These are phyloP conservation scores for Oryzias curvinotus DNA, from an alignment of 2,113 vertebrate genomes.

Conservation along the genomic window DNA sequence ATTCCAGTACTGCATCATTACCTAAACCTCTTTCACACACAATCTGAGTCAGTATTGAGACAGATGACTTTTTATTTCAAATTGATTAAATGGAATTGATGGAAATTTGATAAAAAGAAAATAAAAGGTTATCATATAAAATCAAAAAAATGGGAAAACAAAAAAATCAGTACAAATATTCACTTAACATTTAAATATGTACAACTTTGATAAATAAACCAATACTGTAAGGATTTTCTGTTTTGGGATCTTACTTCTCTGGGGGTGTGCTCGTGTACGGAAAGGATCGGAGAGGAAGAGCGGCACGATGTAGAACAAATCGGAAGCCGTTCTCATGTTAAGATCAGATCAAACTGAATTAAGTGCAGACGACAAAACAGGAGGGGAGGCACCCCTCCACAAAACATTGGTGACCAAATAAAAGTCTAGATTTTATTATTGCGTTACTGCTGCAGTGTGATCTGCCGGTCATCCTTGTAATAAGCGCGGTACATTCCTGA, in stretches of 20 bases:
- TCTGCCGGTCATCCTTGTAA: conserved; percentile 11
- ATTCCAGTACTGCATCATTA: too few species aligned
- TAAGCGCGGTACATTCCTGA: conserved; percentile 37
- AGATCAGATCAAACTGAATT: conserved; percentile 28
- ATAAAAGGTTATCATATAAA: conserved; percentile 64
- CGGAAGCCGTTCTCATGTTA: conserved; percentile 1
- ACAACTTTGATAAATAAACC: conserved; percentile 95
- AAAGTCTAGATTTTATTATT: conserved; percentile 6
- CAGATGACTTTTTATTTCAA: conserved; percentile 68
- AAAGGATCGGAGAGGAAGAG: conserved; percentile 19
- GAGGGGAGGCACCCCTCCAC: neutral
- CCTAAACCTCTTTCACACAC: neutral
- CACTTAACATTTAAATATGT: conserved; percentile 90
- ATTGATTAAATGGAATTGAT: conserved; percentile 74
- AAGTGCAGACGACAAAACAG: neutral
- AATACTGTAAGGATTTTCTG: conserved; percentile 81
- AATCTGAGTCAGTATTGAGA: conserved; percentile 10
- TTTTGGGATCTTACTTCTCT: conserved; percentile 53
- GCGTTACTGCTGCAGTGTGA: conserved; percentile 5
- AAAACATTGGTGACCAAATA: conserved; percentile 2
- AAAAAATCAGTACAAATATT: conserved; percentile 83
- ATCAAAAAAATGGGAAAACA: conserved; percentile 72
- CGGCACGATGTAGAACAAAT: conserved; percentile 9
- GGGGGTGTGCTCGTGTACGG: conserved; percentile 16
- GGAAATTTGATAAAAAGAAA: conserved; percentile 65